Percentiles rank a stretch among this genome's conserved stretches.
These are phyloP conservation scores for Achroia grisella DNA, from an alignment of 1,140 invertebrate species.

Conservation along the genomic window DNA sequence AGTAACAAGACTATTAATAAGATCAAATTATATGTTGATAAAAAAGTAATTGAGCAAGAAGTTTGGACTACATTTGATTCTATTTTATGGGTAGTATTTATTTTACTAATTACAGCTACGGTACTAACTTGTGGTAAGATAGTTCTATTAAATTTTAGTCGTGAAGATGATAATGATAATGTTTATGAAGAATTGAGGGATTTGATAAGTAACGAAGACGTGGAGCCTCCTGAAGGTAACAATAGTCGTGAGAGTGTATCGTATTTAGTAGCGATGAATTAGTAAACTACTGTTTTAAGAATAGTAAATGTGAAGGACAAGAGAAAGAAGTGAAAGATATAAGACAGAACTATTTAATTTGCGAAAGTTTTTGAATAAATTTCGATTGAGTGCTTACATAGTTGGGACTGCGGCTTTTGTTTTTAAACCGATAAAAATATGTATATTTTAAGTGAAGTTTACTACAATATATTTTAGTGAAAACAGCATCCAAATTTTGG, in stretches of 20 bases:
- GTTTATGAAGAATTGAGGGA: slow-evolving; percentile 9
- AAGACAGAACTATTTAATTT: too few relatives aligned
- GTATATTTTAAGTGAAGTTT: too few relatives aligned
- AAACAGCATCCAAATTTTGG: too few relatives aligned
- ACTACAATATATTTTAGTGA: too few relatives aligned
- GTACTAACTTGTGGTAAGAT: slow-evolving; percentile 23
- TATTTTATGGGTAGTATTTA: slow-evolving; percentile 25
- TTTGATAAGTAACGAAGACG: slow-evolving; percentile 6
- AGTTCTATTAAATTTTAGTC: slow-evolving; percentile 17
- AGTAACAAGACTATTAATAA: slow-evolving; percentile 4
- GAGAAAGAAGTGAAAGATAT: too few relatives aligned
- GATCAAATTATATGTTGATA: slow-evolving; percentile 12
- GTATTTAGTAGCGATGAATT: neutral
- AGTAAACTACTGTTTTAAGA: too few relatives aligned
- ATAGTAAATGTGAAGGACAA: too few relatives aligned
- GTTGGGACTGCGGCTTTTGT: too few relatives aligned
- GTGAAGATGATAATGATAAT: slow-evolving; percentile 2
- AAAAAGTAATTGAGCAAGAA: neutral
- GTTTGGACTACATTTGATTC: slow-evolving; percentile 32
- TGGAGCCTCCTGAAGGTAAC: slow-evolving; percentile 8
- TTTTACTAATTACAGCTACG: slow-evolving; percentile 16
- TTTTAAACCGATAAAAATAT: too few relatives aligned
- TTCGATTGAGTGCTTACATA: too few relatives aligned
- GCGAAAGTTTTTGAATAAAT: too few relatives aligned
- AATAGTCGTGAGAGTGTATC: neutral